Evolutionary conservation across 2,797 vertebrate genomes (phyloP).

Genomic region (Anniella stebbinsi): DNA sequence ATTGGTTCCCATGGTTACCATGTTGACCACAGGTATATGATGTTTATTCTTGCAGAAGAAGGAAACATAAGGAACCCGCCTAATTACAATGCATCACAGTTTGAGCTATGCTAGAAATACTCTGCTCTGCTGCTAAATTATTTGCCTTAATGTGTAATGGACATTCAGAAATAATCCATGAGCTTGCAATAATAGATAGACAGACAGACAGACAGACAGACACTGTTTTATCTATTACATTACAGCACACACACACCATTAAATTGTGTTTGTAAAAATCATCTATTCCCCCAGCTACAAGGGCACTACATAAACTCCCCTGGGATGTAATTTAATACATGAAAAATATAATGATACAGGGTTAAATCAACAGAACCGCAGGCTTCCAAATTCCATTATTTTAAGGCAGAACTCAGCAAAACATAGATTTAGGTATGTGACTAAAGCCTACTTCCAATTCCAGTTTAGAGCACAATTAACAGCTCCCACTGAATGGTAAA

Average conservation of each 20-base stretch:
- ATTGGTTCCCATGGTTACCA: too few relatives aligned
- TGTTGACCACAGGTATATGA: too few relatives aligned
- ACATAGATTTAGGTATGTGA: not conserved
- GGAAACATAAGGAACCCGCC: not conserved
- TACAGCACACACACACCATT: not conserved
- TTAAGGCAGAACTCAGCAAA: not conserved
- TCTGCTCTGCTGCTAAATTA: not conserved
- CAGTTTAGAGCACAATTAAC: not conserved
- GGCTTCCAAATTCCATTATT: not conserved
- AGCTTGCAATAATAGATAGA: too few relatives aligned
- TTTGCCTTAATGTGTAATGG: not conserved
- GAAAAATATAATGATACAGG: constrained; percentile 5
- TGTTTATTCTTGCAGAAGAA: not conserved
- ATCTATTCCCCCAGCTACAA: not conserved
- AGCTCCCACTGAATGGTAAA: not conserved
- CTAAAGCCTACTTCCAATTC: not conserved
- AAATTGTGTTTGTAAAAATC: constrained; percentile 16
- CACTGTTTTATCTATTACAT: not conserved
- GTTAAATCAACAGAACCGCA: constrained; percentile 15
- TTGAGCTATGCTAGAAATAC: not conserved
- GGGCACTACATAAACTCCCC: not conserved
- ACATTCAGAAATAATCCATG: not conserved
- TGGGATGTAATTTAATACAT: constrained; percentile 10
- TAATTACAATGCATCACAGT: not conserved
- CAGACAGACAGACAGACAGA: not conserved